These are phyloP conservation scores for Eilema griseolum DNA, from an alignment of 2,888 invertebrate genomes.

Conservation along the genomic window DNA sequence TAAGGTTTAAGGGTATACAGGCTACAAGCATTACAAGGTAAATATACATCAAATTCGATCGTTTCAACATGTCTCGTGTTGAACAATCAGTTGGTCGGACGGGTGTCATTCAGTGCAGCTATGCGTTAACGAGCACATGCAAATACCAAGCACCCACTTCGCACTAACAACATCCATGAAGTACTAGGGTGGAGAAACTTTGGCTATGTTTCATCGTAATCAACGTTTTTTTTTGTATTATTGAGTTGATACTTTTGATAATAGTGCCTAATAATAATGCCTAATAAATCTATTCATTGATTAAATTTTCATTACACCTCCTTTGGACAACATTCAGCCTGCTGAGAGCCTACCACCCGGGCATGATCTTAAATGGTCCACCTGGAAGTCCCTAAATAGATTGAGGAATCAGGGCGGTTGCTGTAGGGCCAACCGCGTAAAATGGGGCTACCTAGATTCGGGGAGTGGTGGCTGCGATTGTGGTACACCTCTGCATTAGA, in stretches of 20 bases:
- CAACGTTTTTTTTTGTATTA: neutral
- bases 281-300: no score
- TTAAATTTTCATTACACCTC: no score
- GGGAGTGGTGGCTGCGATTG: no score
- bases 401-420: no score
- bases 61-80: conserved; percentile 46
- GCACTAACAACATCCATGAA: conserved; percentile 78
- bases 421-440: no score
- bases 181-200: conserved; percentile 47
- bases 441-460: no score
- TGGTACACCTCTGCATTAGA: no score
- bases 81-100: conserved; percentile 75
- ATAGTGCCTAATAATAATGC: neutral
- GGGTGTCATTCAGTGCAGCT: conserved; percentile 76
- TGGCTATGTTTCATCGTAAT: conserved; percentile 19
- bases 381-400: no score
- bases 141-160: conserved; percentile 68
- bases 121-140: conserved; percentile 86
- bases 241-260: neutral
- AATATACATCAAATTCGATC: conserved; percentile 62
- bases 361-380: no score
- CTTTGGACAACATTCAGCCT: no score
- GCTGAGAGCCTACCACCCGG: no score
- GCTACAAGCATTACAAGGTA: conserved; percentile 45
- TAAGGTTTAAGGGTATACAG: conserved; percentile 51